Evolutionary conservation across 1,140 invertebrate species (phyloP).

Genomic region (Carcinoscorpius rotundicauda): DNA sequence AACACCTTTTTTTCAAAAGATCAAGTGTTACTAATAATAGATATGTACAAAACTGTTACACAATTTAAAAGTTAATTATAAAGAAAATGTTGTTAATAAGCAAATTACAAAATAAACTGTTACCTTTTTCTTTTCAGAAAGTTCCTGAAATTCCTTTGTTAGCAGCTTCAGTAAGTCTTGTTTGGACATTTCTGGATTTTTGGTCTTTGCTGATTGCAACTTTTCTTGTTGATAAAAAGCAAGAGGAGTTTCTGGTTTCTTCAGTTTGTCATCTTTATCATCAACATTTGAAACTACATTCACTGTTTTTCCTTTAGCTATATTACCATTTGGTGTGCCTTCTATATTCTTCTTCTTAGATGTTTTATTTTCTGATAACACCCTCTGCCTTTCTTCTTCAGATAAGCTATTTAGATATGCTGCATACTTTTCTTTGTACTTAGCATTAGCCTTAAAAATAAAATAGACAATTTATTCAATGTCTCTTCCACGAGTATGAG

Average conservation of each 20-base stretch:
- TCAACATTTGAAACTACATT: conserved; percentile 5
- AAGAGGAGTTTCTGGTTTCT: conserved; percentile 24
- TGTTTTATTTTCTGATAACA: conserved; percentile 19
- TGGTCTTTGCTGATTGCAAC: conserved; percentile 16
- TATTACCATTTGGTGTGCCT: conserved; percentile 10
- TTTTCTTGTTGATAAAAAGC: conserved; percentile 26
- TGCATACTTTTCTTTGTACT: conserved; percentile 31
- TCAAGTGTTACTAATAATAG: too few relatives aligned
- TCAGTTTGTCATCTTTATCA: conserved; percentile 16
- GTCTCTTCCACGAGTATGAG: too few relatives aligned
- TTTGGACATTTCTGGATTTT: conserved; percentile 23
- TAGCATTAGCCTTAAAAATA: conserved; percentile 17
- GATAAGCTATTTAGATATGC: conserved; percentile 37
- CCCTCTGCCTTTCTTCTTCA: conserved; percentile 33
- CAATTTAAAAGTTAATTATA: too few relatives aligned
- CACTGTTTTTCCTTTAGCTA: conserved; percentile 4
- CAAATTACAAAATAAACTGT: too few relatives aligned
- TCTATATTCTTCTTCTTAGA: conserved; percentile 18
- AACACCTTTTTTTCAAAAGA: too few relatives aligned
- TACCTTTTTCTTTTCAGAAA: conserved; percentile 25
- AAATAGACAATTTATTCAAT: too few relatives aligned
- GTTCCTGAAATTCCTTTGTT: conserved; percentile 22
- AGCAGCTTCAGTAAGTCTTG: conserved; percentile 23
- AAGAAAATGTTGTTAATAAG: too few relatives aligned
- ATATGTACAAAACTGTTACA: too few relatives aligned